phyloP scores from a whole-genome alignment of 2,888 invertebrate genomes.

The Ceramica pisi region DNA sequence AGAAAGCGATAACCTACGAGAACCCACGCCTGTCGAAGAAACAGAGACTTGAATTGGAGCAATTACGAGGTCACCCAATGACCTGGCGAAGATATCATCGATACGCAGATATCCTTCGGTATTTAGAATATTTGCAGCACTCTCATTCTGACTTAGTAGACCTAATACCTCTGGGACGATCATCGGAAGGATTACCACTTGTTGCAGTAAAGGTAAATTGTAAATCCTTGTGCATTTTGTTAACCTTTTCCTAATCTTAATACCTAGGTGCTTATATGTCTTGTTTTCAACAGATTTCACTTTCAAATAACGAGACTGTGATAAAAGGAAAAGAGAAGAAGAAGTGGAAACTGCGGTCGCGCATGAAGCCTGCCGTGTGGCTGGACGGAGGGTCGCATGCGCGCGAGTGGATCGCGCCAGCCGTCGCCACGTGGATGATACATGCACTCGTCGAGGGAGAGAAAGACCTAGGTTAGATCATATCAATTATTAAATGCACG shows the following conservation, averaged over 20 bases:
- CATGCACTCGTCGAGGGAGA: conserved; percentile 92
- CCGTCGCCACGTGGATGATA: conserved; percentile 94
- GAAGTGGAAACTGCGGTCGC: conserved; percentile 86
- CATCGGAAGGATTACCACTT: conserved; percentile 93
- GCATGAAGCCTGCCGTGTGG: conserved; percentile 94
- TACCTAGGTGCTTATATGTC: conserved; percentile 4
- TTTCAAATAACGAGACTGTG: conserved; percentile 79
- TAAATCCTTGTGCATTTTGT: background rate
- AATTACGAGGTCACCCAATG: conserved; percentile 91
- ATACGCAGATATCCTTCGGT: conserved; percentile 93
- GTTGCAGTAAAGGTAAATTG: conserved; percentile 92
- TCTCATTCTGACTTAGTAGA: conserved; percentile 92
- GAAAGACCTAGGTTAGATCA: conserved; percentile 85
- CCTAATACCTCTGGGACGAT: conserved; percentile 93
- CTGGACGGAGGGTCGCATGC: conserved; percentile 95
- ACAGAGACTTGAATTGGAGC: conserved; percentile 91
- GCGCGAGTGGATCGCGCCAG: conserved; percentile 95
- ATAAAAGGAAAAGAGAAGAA: conserved; percentile 79
- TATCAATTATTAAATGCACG: conserved; percentile 7
- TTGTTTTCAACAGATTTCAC: conserved; percentile 76
- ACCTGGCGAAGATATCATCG: conserved; percentile 94
- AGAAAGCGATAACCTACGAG: conserved; percentile 93
- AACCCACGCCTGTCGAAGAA: conserved; percentile 92
- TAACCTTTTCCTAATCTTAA: background rate
- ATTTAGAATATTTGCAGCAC: conserved; percentile 92